phyloP scores from a whole-genome alignment of 2,888 invertebrate species.

The Caenorhabditis sp. region DNA sequence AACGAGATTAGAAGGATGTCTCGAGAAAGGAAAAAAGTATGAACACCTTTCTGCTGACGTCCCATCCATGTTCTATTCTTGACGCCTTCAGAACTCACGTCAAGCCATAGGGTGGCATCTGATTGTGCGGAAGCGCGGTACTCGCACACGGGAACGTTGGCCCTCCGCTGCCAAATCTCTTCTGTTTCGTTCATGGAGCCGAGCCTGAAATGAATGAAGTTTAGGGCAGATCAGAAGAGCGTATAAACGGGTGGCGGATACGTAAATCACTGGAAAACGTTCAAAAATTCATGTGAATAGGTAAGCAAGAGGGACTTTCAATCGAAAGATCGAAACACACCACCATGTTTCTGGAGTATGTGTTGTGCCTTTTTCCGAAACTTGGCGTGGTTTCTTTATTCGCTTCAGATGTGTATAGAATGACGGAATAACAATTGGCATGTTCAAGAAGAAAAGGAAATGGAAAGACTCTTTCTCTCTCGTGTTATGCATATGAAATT shows the following conservation, averaged over 20 bases:
- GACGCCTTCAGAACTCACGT: constrained; percentile 36
- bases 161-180: background rate
- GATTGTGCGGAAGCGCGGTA: constrained; percentile 23
- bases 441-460: background rate
- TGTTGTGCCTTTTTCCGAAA: background rate
- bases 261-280: constrained; percentile 27
- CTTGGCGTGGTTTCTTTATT: background rate
- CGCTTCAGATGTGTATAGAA: no score
- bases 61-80: no score
- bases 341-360: background rate
- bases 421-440: no score
- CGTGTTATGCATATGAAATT: constrained; percentile 35
- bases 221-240: background rate
- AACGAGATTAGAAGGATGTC: constrained; percentile 7
- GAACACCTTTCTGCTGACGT: no score
- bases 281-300: constrained; percentile 41
- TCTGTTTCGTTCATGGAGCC: constrained; percentile 32
- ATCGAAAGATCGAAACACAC: constrained; percentile 35
- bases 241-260: background rate
- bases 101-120: constrained; percentile 20
- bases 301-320: background rate
- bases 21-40: background rate
- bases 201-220: constrained; percentile 19
- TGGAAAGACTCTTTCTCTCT: no score
- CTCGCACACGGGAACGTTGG: background rate